phyloP scores from a whole-genome alignment of 2,888 invertebrate genomes.

The Digitonthophagus gazella region DNA sequence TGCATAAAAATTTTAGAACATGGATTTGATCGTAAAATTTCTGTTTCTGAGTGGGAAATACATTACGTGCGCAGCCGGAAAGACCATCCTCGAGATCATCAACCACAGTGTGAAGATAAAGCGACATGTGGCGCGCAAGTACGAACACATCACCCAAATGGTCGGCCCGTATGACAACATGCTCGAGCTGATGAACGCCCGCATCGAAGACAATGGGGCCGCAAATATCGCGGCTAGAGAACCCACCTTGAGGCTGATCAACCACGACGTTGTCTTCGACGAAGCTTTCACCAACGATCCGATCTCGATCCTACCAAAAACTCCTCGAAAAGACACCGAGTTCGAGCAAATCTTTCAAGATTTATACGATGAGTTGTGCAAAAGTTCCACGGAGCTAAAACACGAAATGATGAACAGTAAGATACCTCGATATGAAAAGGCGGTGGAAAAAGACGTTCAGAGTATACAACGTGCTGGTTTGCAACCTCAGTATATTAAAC shows the following conservation, averaged over 20 bases:
- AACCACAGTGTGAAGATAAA: conserved; percentile 25
- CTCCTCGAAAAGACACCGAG: conserved; percentile 14
- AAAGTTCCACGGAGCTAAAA: background rate
- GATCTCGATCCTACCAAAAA: background rate
- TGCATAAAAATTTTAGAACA: conserved; percentile 24
- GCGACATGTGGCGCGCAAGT: conserved; percentile 21
- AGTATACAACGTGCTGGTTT: background rate
- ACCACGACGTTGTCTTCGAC: background rate
- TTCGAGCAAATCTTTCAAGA: conserved; percentile 22
- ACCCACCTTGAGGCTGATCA: background rate
- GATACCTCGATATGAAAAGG: background rate
- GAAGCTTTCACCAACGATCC: background rate
- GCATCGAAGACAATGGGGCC: conserved; percentile 17
- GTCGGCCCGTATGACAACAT: conserved; percentile 30
- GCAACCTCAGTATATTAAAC: background rate
- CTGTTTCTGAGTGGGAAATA: conserved; percentile 33
- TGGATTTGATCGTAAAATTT: conserved; percentile 33
- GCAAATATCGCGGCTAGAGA: conserved; percentile 11
- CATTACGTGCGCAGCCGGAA: conserved; percentile 30
- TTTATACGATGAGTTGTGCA: conserved; percentile 12
- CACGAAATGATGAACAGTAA: background rate
- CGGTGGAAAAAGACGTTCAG: too few relatives aligned
- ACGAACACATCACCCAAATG: conserved; percentile 26
- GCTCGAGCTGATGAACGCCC: conserved; percentile 27
- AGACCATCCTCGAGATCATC: conserved; percentile 29